Evolutionary conservation across 2,113 vertebrate genomes (phyloP), one percentile per base, ranked within the genome.

Genomic region (Gobiocypris rarus): DNA sequence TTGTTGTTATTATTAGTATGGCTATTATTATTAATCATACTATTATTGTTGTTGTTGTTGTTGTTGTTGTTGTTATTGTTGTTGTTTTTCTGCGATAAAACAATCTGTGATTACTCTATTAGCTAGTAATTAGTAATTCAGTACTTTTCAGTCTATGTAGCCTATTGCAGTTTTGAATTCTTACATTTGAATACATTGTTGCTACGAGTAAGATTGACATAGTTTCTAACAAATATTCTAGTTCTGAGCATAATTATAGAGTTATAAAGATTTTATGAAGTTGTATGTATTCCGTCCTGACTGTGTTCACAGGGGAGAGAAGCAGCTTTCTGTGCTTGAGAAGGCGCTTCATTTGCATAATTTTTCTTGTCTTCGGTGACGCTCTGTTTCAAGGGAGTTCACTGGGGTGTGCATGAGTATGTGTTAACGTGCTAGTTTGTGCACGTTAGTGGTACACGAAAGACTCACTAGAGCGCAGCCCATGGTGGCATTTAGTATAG

Each of bases 341-440:
- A 91, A 89, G 91, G 91, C 89, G 86, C 91, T 91, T 96, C 92
- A 98, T 99, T 98, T 97, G 96, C 97, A 98, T 98, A 97, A 96
- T 98, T 97, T 97, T 96, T 95, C 95, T 96, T 96, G 96, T 97
- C 95, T 96, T 95, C 91, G 91, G 95, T 95, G 96, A 97, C 95
- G 96, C 94, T 95, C 85, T 92, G 91, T 94, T 94, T 95, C 93
- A 92, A 94, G 94, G 94, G 93, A 91, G 93, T 95, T 94, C 93
- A 94, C 93, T 92, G 91, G 84, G 48, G 52, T 85, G 73, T 85
- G 61, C 54, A 77, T 22, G 79, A 41, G 75, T 79, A 77, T 82
- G 56, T 9, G 65, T 26, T 79, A 77, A 73, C 82, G 63, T 71
- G 54, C 83, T 48, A 76, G 91, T 91, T 89, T 91, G 91, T 93